Evolutionary conservation across 64 coral and sea anemone species (phyloP), one percentile per base, ranked within the genome.

Genomic region (Porites lutea): DNA sequence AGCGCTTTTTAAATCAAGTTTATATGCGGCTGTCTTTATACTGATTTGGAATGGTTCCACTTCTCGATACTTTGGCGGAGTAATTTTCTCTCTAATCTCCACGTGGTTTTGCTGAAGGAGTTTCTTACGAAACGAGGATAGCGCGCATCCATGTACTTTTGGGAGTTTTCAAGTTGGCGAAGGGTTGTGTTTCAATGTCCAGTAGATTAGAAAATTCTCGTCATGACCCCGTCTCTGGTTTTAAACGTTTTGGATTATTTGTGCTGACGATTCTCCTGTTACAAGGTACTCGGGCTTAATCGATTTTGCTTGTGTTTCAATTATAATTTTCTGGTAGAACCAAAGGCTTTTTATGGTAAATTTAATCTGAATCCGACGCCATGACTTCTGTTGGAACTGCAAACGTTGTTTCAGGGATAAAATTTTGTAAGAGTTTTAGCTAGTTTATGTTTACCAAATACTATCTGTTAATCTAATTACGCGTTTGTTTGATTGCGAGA

Each of bases 271-370:
- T 83, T 65, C 50, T 65, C 46, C 46, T 83, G 61, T 67, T 83
- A 50, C 81, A 83, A 83, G 81, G 81, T 83, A 83, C 13, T 64
- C 13, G 61, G 46, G 44, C 16, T 76, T 83, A 51, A 68, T 47
- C 47, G 61, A 22, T 83, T 83, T 67, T 83, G 81, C 81, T 83
- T 83, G 81, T 83, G 62, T 67, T 83, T 67, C 12, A 52, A 83
- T 83, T 83, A 83, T 83, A 48, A 21, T 45, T n/a, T 83, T 83
- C 81, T 83, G 81, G 81, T 83, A 19, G 81, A 83, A 83, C 46
- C 51, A 46, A 76, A 76, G 73, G 15, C 47, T 18, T 52, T 18
- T 16, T 67, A 18, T 51, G 8, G 72, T 52, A 75, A 75, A 75
- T 15, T 57, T 75, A 6, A 52, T 51, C 11, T 46, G 3, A 75